A percentile compares a stretch with the other conserved stretches of the same genome.
These are phyloP conservation scores for Microcebus tavaratra DNA, from an alignment of 2,113 vertebrate species.

Conservation along the genomic window DNA sequence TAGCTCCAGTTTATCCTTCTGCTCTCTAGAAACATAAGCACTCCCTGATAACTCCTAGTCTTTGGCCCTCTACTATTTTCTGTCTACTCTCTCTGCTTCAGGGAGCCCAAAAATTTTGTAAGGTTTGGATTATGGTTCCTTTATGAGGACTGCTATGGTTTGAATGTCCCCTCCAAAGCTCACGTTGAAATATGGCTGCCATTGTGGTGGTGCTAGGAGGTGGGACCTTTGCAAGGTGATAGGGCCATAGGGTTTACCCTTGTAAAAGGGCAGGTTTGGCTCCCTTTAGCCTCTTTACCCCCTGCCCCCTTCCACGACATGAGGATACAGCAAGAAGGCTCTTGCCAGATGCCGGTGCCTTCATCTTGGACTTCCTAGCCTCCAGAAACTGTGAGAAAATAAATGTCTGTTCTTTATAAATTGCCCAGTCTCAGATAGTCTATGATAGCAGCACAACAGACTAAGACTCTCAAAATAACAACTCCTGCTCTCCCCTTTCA, in stretches of 20 bases:
- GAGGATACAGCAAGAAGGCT: background rate
- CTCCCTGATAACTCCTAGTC: background rate
- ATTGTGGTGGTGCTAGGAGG: background rate
- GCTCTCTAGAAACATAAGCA: background rate
- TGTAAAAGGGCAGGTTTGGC: background rate
- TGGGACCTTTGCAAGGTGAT: background rate
- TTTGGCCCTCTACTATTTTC: background rate
- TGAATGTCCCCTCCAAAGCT: background rate
- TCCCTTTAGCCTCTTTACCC: background rate
- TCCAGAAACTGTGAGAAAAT: background rate
- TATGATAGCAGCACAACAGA: background rate
- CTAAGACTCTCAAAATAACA: background rate
- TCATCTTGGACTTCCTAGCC: background rate
- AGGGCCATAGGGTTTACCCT: background rate
- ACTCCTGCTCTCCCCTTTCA: background rate
- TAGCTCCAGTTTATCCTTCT: background rate
- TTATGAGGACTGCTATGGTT: background rate
- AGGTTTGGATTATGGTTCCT: background rate
- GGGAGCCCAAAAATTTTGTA: background rate
- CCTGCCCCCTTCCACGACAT: background rate
- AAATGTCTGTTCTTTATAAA: background rate
- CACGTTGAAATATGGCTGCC: background rate
- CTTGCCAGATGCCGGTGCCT: background rate
- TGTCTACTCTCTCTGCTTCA: background rate
- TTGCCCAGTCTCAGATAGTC: background rate